Conservation (phyloP, 2,113 vertebrate species). For the Desmodus rotundus region DNA sequence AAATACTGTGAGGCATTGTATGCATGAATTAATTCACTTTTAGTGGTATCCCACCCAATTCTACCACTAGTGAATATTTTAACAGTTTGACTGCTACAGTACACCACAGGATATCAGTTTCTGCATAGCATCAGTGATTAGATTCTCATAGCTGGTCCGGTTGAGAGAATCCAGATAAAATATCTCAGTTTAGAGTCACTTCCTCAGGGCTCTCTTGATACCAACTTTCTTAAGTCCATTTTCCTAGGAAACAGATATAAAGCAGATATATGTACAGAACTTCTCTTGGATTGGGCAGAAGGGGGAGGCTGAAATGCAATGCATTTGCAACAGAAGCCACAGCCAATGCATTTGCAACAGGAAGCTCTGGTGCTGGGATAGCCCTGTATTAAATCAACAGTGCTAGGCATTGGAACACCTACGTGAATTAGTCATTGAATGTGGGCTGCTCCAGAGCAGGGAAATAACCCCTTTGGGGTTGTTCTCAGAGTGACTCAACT, state of each 20-base stretch:
- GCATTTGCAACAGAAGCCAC: background rate
- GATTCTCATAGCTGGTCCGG: background rate
- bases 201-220: background rate
- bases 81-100: background rate
- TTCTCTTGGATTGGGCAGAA: background rate
- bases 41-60: background rate
- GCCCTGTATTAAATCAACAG: background rate
- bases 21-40: background rate
- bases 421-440: background rate
- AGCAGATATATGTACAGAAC: background rate
- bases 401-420: background rate
- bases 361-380: background rate
- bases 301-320: background rate
- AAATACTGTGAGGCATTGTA: background rate
- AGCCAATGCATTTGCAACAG: background rate
- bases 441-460: background rate
- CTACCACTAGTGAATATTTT: background rate
- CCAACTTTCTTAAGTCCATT: background rate
- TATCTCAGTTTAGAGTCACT: background rate
- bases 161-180: background rate
- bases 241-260: background rate
- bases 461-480: background rate
- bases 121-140: background rate
- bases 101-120: background rate
- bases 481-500: background rate